Base-by-base conservation (phyloP, 2,797 vertebrate species). In the Salmo trutta region DNA sequence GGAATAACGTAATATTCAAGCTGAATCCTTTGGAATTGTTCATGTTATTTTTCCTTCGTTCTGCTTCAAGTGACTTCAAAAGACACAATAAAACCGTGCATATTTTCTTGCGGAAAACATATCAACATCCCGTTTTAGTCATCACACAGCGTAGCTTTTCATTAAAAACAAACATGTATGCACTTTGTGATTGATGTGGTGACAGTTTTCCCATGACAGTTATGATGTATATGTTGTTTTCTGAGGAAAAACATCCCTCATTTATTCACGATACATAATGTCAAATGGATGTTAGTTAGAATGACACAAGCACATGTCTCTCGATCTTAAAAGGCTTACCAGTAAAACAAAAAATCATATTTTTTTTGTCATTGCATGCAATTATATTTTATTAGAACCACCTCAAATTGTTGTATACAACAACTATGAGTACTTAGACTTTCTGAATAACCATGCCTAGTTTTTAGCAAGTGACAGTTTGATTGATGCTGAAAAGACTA, bases 221-320 rank as follows among this genome's bases (percentile, higher is more conserved):
- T 83, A 21, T 79, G 77, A 85, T 84, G 71, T 76, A 31, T 74
- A 73, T 53, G 74, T 65, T 79, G 77, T 75, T 82, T 76, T 59
- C 67, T 10, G 78, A 36, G 51, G 5, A 17, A 69, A 31, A 19
- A n/a, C n/a, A 3, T 70, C 5, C 5, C 64, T 66, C 65, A 67
- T 67, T 67, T 67, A 29, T 24, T 29, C 7, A 64, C 59, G 2
- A 2, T 10, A 64, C 21, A 62, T 19, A 29, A 15, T 17, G 5
- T 27, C n/a, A 66, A 16, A 31, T 66, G 10, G 24, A 75, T 56
- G 0, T 59, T 52, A 67, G 10, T 66, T 41, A 54, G 64, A 56
- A 71, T 27, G 5, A 62, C 56, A n/a, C 56, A 62, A 62, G 52
- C 16, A 14, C 36, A 41, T 19, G 16, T 53, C 17, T 53, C 14